These are phyloP conservation scores for Eulemur coronatus DNA, from an alignment of 2,797 vertebrate genomes.

Conservation along the genomic window DNA sequence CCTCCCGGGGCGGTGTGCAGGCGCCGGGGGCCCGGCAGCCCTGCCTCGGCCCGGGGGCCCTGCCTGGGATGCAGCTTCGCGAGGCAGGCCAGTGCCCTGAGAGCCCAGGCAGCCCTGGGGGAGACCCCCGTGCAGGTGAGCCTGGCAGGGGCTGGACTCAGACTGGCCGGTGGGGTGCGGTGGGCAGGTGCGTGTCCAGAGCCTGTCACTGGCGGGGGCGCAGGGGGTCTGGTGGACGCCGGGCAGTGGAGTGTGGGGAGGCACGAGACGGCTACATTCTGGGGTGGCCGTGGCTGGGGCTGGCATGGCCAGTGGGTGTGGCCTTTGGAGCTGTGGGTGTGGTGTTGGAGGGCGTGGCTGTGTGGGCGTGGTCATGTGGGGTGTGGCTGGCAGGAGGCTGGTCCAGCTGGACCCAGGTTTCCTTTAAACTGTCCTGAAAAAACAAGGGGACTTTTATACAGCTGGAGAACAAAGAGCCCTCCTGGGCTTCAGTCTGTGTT, in stretches of 20 bases:
- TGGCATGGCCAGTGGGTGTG: background rate
- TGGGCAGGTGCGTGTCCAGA: background rate
- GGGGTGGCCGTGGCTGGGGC: background rate
- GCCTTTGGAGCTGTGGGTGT: background rate
- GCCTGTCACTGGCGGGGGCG: background rate
- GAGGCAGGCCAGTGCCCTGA: background rate
- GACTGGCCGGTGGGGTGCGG: background rate
- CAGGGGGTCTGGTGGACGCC: background rate
- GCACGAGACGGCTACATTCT: too few relatives aligned
- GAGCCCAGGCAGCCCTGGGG: background rate
- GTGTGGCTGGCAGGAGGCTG: background rate
- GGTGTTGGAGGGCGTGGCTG: background rate
- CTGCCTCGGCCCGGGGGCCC: background rate
- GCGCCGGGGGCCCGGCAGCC: background rate
- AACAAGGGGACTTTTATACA: background rate
- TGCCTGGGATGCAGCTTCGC: background rate
- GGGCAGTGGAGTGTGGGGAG: background rate
- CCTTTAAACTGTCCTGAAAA: background rate
- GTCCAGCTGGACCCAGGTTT: background rate
- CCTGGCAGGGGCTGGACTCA: too few relatives aligned
- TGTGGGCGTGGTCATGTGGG: background rate
- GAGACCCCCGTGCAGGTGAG: slow-evolving; percentile 5
- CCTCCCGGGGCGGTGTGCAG: background rate
- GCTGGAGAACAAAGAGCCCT: background rate
- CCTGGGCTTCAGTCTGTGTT: too few relatives aligned